These are phyloP conservation scores for Rissa tridactyla DNA, from an alignment of 2,113 vertebrate genomes.

Conservation along the genomic window DNA sequence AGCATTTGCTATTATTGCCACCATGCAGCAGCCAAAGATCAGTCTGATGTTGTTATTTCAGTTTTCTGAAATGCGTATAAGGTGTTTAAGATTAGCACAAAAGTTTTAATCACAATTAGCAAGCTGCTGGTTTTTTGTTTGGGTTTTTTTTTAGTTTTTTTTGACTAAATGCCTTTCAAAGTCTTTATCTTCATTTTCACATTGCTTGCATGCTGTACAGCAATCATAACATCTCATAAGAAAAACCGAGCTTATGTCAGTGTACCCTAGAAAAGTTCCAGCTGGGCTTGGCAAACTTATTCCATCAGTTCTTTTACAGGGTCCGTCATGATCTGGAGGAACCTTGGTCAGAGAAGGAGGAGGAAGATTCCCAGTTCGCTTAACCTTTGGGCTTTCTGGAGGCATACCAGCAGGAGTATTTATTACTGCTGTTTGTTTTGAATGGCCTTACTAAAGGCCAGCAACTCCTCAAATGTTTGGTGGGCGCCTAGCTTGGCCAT, in stretches of 20 bases:
- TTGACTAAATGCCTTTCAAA: neutral
- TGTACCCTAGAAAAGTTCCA: neutral
- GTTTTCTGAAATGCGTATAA: neutral
- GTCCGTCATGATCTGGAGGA: neutral
- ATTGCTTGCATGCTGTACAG: neutral
- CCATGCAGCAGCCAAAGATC: neutral
- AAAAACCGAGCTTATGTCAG: neutral
- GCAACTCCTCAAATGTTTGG: neutral
- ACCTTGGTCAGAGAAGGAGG: neutral
- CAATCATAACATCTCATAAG: neutral
- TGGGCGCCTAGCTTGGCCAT: neutral
- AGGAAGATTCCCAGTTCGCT: neutral
- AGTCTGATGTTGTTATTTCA: neutral
- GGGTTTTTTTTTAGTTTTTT: neutral
- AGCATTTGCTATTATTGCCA: neutral
- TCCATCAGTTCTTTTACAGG: neutral
- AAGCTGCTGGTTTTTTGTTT: neutral
- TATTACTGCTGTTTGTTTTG: conserved; percentile 10
- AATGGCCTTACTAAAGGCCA: conserved; percentile 16
- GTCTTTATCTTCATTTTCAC: neutral
- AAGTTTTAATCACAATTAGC: neutral
- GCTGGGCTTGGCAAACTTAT: neutral
- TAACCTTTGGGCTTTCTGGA: neutral
- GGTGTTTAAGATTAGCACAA: neutral
- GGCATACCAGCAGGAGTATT: neutral